Conservation (phyloP, 2,888 invertebrate genomes). For the Ceraclea dissimilis region DNA sequence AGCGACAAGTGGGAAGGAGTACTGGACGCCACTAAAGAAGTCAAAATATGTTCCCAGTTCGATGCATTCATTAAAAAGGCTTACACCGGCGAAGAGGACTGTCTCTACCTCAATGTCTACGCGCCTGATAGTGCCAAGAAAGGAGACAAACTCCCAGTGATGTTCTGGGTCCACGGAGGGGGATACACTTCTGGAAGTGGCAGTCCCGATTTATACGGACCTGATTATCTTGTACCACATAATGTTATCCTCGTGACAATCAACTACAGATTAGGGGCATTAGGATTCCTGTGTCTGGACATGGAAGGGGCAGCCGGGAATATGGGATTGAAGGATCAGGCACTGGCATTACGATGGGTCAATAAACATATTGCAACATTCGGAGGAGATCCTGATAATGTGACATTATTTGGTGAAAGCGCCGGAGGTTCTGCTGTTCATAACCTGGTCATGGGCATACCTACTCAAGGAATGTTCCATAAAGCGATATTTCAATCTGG, state of each 20-base stretch:
- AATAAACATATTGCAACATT: slow-evolving; percentile 13
- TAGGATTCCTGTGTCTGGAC: slow-evolving; percentile 18
- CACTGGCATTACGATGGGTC: slow-evolving; percentile 17
- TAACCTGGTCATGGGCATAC: slow-evolving; percentile 3
- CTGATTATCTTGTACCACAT: slow-evolving; percentile 12
- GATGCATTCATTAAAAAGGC: background rate
- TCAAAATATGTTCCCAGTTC: slow-evolving; percentile 5
- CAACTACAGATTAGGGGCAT: slow-evolving; percentile 17
- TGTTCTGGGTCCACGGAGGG: slow-evolving; percentile 22
- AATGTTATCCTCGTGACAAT: slow-evolving; percentile 16
- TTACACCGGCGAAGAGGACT: slow-evolving; percentile 16
- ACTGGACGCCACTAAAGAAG: slow-evolving; percentile 6
- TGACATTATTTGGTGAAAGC: slow-evolving; percentile 20
- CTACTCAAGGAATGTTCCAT: slow-evolving; percentile 11
- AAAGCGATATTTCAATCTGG: slow-evolving; percentile 17
- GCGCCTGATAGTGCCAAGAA: slow-evolving; percentile 1
- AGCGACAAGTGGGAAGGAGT: slow-evolving; percentile 15
- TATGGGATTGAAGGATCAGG: slow-evolving; percentile 20
- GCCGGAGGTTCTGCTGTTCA: slow-evolving; percentile 17
- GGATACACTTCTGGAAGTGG: slow-evolving; percentile 15
- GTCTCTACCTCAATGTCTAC: slow-evolving; percentile 20
- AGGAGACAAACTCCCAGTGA: slow-evolving; percentile 13
- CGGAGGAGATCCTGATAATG: slow-evolving; percentile 16
- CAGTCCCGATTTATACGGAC: slow-evolving; percentile 7
- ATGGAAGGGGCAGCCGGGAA: slow-evolving; percentile 18